phyloP scores from a whole-genome alignment of 2,113 vertebrate species.

The Hyperoodon ampullatus region DNA sequence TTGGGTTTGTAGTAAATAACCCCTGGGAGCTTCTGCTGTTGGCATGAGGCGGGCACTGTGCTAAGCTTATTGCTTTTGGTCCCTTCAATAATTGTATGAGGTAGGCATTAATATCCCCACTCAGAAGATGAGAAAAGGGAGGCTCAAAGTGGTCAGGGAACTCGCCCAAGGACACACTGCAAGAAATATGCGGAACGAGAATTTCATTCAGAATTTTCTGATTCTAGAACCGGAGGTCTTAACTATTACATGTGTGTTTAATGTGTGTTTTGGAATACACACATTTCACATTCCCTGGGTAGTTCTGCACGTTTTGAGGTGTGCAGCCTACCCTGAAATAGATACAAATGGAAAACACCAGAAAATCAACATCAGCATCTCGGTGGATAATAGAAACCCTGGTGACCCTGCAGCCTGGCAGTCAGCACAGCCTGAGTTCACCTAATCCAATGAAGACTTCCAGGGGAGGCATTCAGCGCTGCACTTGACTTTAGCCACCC shows the following conservation, averaged over 20 bases:
- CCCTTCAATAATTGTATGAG: fast-evolving
- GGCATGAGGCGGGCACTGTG: background rate
- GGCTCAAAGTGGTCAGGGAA: background rate
- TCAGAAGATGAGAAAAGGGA: background rate
- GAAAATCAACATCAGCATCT: background rate
- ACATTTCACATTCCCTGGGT: background rate
- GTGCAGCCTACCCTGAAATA: background rate
- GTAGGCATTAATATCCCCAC: background rate
- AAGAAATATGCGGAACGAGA: background rate
- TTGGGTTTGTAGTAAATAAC: background rate
- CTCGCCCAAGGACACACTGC: background rate
- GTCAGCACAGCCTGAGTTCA: background rate
- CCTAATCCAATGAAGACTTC: background rate
- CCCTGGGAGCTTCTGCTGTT: background rate
- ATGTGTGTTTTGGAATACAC: background rate
- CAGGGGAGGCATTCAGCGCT: background rate
- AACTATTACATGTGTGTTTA: background rate
- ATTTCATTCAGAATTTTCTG: background rate
- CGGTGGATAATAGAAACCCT: background rate
- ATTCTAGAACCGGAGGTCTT: background rate
- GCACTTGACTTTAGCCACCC: background rate
- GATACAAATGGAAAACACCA: background rate
- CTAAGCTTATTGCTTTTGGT: too few relatives aligned
- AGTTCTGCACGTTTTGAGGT: background rate
- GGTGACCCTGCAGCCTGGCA: background rate